Base-by-base conservation (phyloP, 1,140 invertebrate genomes). In the Berghia stephanieae region DNA sequence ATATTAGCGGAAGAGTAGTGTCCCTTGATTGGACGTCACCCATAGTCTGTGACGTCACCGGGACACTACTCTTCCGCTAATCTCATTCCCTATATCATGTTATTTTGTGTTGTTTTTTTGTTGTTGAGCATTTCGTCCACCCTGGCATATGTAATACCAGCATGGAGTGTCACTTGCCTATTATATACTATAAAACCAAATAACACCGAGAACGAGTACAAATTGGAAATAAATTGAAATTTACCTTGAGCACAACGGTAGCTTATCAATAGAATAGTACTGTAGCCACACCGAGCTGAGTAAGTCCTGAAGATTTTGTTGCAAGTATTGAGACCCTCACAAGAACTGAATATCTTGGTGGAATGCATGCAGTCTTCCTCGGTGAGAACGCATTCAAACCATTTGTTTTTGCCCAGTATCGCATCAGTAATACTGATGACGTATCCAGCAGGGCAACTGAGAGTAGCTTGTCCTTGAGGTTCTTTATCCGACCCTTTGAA, bases 351-450 rank as follows among this genome's bases (percentile, higher is more conserved):
- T 16, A 72, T 72, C 10, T 24, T 8, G 8, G 70, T 72, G 10
- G 52, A 52, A 5, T 72, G 44, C 8, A 72, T 31, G 42, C 70
- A 72, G 34, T 72, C 70, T 2, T 38, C 70, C 21, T 72, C 70
- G 6, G 34, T 49, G 40, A 72, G 16, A 43, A 72, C 44, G 27
- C 70, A 72, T 1, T 13, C 3, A 13, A 27, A 27, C 70, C 70
- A 72, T 55, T 72, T 72, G 34, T 55, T 72, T 55, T 49, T 72
- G 6, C 43, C 70, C n/a, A 72, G 46, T 16, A 52, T 18, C 36
- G 70, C 70, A 2, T 72, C 70, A 24, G 52, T 36, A 8, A 72
- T 72, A 27, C 3, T 36, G 27, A 72, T 72, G 31, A 18, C 70
- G 6, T 72, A 34, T 3, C 34, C 34, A 5, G 52, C 70, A 1